Percentiles rank a stretch among this genome's conserved stretches.
These are phyloP conservation scores for Neodontobutis hainanensis DNA, from an alignment of 2,113 vertebrate genomes.

Conservation along the genomic window DNA sequence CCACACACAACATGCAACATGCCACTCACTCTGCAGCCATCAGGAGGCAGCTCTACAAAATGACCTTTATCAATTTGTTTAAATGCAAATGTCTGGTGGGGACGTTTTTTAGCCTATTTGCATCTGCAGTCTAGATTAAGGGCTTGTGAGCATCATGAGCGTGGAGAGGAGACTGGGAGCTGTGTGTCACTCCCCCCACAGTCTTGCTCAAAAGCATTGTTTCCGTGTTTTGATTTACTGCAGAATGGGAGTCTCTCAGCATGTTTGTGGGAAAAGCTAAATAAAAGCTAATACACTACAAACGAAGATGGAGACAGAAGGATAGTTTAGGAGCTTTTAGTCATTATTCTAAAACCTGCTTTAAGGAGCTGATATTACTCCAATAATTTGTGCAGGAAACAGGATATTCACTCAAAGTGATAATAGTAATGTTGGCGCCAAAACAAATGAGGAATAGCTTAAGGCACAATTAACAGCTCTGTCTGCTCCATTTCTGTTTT, in stretches of 20 bases:
- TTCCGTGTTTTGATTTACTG: slow-evolving; percentile 40
- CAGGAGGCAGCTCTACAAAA: slow-evolving; percentile 72
- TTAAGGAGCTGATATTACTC: too few species aligned
- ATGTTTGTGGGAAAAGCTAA: background rate
- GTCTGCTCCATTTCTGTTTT: background rate
- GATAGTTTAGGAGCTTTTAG: too few species aligned
- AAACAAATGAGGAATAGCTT: slow-evolving; percentile 25
- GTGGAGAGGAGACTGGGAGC: slow-evolving; percentile 26
- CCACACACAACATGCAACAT: slow-evolving; percentile 35
- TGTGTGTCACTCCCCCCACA: slow-evolving; percentile 16
- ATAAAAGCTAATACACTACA: background rate
- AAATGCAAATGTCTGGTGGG: slow-evolving; percentile 81
- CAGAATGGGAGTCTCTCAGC: background rate
- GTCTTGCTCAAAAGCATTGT: slow-evolving; percentile 15
- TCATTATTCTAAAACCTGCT: too few species aligned
- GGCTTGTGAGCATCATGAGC: slow-evolving; percentile 40
- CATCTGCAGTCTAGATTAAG: slow-evolving; percentile 79
- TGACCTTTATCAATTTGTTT: slow-evolving; percentile 82
- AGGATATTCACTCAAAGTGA: too few species aligned
- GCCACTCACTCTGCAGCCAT: slow-evolving; percentile 57
- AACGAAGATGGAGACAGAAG: background rate
- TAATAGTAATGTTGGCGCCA: too few species aligned
- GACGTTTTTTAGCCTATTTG: slow-evolving; percentile 82
- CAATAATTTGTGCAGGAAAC: too few species aligned
- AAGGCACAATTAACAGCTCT: background rate